phyloP scores from a whole-genome alignment of 2,113 vertebrate genomes.

The Onychostoma macrolepis region DNA sequence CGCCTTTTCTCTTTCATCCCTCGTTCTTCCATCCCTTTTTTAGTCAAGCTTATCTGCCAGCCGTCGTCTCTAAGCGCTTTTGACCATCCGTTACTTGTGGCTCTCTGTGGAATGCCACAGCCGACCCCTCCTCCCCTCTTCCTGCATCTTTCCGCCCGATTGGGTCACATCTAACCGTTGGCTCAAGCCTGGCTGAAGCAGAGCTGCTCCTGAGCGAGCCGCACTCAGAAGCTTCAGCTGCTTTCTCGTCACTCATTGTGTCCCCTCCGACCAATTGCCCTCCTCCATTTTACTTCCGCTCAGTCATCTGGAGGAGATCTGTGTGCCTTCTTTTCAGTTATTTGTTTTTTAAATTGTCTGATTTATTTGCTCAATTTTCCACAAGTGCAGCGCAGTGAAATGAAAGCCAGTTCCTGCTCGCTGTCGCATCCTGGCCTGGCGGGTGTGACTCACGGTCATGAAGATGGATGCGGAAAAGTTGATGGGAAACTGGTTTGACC shows the following conservation, averaged over 20 bases:
- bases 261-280: conserved; percentile 2
- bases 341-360: conserved; percentile 50
- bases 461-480: conserved; percentile 55
- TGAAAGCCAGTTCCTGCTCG: conserved; percentile 4
- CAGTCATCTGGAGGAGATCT: not conserved
- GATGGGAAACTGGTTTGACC: conserved; percentile 69
- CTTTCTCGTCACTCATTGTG: not conserved
- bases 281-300: conserved; percentile 11
- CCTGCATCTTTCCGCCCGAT: conserved; percentile 19
- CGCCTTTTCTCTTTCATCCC: conserved; percentile 51
- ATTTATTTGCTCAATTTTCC: conserved; percentile 25
- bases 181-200: conserved; percentile 21
- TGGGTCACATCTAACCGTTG: conserved; percentile 7
- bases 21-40: conserved; percentile 8
- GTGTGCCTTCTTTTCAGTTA: not conserved
- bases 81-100: not conserved
- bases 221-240: not conserved
- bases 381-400: conserved; percentile 16
- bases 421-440: conserved; percentile 54
- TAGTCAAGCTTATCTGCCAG: conserved; percentile 17
- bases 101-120: not conserved
- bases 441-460: conserved; percentile 57
- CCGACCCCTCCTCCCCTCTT: not conserved
- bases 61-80: not conserved
- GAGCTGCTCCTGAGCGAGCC: not conserved